phyloP scores from a whole-genome alignment of 2,797 vertebrate genomes.

The Sebastes baramenuke region DNA sequence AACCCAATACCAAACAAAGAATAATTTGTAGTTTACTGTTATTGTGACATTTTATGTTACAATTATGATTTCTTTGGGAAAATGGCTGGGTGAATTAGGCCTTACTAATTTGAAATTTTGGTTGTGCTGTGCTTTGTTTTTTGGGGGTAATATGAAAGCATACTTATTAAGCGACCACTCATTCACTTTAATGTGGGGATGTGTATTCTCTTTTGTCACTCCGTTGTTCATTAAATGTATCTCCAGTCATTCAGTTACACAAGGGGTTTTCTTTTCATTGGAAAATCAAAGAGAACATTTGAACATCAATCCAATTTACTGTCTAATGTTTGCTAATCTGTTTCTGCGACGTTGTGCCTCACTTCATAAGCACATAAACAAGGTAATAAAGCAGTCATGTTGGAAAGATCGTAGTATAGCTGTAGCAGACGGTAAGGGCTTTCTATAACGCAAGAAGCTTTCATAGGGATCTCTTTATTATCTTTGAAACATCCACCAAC shows the following conservation, averaged over 20 bases:
- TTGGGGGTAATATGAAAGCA: not conserved
- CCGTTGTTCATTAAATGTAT: conserved; percentile 29
- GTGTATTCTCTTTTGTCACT: conserved; percentile 22
- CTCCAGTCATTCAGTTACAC: conserved; percentile 2
- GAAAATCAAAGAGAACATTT: conserved; percentile 37
- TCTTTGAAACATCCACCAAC: conserved; percentile 4
- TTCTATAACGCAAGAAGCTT: not conserved
- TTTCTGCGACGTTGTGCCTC: not conserved
- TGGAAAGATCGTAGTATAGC: not conserved
- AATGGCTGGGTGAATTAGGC: not conserved
- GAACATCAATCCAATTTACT: conserved; percentile 16
- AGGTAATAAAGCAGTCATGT: conserved; percentile 2
- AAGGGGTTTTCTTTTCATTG: conserved; percentile 9
- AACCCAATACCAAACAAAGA: not conserved
- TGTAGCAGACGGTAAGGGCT: not conserved
- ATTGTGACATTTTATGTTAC: not conserved
- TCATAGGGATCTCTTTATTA: not conserved
- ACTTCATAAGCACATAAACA: conserved; percentile 7
- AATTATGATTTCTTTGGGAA: not conserved
- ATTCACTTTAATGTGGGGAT: not conserved
- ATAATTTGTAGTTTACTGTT: not conserved
- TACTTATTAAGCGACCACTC: not conserved
- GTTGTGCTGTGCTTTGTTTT: not conserved
- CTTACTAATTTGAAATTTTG: not conserved
- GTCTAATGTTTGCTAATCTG: conserved; percentile 25